phyloP scores from a whole-genome alignment of 2,797 vertebrate species.

The Mus spretus region DNA sequence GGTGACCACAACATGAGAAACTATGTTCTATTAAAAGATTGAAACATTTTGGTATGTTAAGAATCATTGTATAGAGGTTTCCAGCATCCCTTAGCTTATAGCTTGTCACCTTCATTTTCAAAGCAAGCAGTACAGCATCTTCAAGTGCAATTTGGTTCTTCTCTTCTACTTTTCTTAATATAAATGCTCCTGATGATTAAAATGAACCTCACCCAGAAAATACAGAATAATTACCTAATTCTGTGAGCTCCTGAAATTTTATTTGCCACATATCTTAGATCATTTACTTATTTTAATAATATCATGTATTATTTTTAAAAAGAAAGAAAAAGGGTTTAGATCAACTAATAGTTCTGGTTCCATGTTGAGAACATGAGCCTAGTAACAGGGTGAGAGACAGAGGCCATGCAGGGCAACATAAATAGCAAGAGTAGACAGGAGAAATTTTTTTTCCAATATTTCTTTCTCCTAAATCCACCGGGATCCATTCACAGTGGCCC shows the following conservation, averaged over 20 bases:
- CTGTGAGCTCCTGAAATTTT: neutral
- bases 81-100: neutral
- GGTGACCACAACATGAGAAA: neutral
- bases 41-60: neutral
- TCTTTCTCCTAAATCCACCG: neutral
- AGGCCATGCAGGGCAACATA: neutral
- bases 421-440: neutral
- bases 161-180: neutral
- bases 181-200: neutral
- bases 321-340: neutral
- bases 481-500: neutral
- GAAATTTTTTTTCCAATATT: neutral
- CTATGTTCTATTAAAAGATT: neutral
- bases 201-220: neutral
- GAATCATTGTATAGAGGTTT: neutral
- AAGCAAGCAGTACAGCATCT: neutral
- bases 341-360: neutral
- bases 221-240: neutral
- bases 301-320: neutral
- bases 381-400: neutral
- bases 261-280: neutral
- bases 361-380: neutral
- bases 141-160: neutral
- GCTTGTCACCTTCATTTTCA: neutral
- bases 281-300: neutral